Conservation (phyloP, 2,888 invertebrate species). For the Brachycybe producta region DNA sequence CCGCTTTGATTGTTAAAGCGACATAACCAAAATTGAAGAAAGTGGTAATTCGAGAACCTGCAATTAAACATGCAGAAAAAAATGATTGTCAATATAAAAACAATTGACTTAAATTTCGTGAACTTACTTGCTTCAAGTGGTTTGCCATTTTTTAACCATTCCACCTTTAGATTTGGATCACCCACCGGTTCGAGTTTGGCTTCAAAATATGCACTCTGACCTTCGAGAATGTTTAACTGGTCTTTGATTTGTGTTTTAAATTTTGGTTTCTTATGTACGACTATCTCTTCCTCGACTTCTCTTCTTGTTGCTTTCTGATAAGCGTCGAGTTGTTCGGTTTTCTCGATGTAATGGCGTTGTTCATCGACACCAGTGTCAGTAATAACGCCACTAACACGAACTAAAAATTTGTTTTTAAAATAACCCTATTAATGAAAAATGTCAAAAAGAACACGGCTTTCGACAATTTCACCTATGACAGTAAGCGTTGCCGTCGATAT, state of each 20-base stretch:
- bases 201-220: conserved; percentile 90
- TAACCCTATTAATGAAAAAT: neutral
- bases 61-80: conserved; percentile 7
- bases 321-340: conserved; percentile 79
- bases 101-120: neutral
- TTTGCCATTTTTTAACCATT: conserved; percentile 84
- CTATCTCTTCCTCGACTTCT: conserved; percentile 63
- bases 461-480: conserved; percentile 25
- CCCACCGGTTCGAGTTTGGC: conserved; percentile 86
- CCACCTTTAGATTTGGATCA: conserved; percentile 74
- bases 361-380: conserved; percentile 77
- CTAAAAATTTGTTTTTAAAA: conserved; percentile 25
- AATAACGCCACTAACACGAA: conserved; percentile 63
- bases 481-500: conserved; percentile 64
- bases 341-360: conserved; percentile 79
- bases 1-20: conserved; percentile 79
- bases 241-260: conserved; percentile 77
- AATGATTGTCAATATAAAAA: neutral
- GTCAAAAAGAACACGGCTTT: neutral
- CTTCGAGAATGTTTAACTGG: conserved; percentile 51
- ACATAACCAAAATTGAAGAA: conserved; percentile 93
- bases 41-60: conserved; percentile 71
- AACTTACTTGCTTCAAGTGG: conserved; percentile 70
- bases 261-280: conserved; percentile 68
- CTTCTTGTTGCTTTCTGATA: conserved; percentile 64